phyloP scores from a whole-genome alignment of 2,113 vertebrate species.

The Spheniscus mendiculus region DNA sequence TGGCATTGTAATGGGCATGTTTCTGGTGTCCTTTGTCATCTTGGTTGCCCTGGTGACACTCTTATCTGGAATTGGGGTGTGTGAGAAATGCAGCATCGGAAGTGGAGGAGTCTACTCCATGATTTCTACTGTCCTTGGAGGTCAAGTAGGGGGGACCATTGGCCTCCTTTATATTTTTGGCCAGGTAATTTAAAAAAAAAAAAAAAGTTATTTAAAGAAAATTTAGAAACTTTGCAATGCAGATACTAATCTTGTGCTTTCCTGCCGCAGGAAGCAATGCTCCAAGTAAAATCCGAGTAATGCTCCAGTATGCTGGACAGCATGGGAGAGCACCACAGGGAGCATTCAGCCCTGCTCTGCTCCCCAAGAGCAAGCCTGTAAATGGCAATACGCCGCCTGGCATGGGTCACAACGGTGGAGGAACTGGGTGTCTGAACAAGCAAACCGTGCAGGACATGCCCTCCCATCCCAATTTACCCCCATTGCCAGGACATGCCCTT shows the following conservation, averaged over 20 bases:
- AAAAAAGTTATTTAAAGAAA: neutral
- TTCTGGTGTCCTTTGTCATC: conserved; percentile 90
- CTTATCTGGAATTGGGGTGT: conserved; percentile 91
- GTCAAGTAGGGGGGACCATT: conserved; percentile 86
- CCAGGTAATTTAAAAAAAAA: conserved; percentile 78
- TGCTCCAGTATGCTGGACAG: neutral
- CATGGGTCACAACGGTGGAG: neutral
- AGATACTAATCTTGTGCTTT: neutral
- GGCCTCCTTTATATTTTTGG: conserved; percentile 96
- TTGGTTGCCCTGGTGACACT: conserved; percentile 91
- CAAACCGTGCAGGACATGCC: neutral
- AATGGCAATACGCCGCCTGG: neutral
- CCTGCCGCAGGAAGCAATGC: neutral
- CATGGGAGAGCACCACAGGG: neutral
- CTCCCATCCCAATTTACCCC: neutral
- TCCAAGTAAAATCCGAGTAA: neutral
- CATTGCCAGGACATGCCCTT: neutral
- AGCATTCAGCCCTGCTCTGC: neutral
- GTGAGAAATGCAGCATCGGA: conserved; percentile 83
- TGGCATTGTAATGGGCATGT: conserved; percentile 87
- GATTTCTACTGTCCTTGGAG: conserved; percentile 91
- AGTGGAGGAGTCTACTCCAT: conserved; percentile 94
- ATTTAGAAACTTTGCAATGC: neutral
- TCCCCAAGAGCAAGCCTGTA: neutral
- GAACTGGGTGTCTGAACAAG: neutral